Evolutionary conservation across 2,888 invertebrate genomes (phyloP).

Genomic region (Pterobdella sp.): DNA sequence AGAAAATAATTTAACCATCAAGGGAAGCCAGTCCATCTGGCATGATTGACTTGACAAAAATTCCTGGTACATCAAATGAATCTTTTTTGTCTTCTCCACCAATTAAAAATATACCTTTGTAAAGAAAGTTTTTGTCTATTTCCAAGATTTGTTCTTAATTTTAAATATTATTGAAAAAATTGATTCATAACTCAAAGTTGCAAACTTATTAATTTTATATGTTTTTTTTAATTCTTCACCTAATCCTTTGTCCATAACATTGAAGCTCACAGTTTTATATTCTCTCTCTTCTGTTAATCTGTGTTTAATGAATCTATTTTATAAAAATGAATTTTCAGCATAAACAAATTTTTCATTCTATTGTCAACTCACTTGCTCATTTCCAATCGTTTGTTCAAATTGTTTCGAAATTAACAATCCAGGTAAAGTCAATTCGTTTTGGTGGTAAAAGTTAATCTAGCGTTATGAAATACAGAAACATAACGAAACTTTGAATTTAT

Average conservation of each 20-base stretch:
- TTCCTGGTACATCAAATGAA: not conserved
- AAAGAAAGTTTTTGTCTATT: not conserved
- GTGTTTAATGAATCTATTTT: too few relatives aligned
- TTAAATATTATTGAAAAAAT: not conserved
- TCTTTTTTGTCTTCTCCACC: constrained; percentile 16
- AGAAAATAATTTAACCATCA: constrained; percentile 16
- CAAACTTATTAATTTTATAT: not conserved
- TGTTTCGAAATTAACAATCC: not conserved
- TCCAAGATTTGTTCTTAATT: not conserved
- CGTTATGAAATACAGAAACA: too few relatives aligned
- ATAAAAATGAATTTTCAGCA: too few relatives aligned
- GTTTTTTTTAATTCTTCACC: constrained; percentile 3
- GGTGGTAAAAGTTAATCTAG: too few relatives aligned
- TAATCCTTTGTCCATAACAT: constrained; percentile 22
- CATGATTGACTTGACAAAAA: constrained; percentile 18
- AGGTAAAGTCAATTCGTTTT: too few relatives aligned
- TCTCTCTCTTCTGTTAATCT: constrained; percentile 11
- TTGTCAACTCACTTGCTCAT: not conserved
- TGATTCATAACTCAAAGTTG: not conserved
- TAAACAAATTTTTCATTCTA: not conserved
- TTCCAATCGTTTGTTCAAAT: not conserved
- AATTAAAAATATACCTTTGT: constrained; percentile 20
- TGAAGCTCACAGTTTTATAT: constrained; percentile 23
- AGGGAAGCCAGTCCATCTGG: constrained; percentile 24
- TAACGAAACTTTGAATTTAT: too few relatives aligned